A percentile compares a stretch with the other conserved stretches of the same genome.
These are phyloP conservation scores for Trachemys scripta DNA, from an alignment of 2,113 vertebrate species.

Conservation along the genomic window DNA sequence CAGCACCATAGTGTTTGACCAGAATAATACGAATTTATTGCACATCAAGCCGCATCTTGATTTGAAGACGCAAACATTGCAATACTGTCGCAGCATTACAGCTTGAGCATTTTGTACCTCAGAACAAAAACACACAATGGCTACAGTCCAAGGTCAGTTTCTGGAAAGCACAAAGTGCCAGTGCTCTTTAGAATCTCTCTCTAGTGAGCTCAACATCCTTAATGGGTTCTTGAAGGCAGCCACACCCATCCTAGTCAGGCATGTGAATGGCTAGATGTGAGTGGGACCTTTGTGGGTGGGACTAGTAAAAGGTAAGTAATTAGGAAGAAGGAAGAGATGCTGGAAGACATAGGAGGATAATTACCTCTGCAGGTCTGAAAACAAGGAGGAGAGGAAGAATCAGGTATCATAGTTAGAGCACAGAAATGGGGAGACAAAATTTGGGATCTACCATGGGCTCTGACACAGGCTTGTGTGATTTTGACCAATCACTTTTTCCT, in stretches of 20 bases:
- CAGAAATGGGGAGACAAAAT: neutral
- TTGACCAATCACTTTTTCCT: neutral
- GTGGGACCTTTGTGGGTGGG: neutral
- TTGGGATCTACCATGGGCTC: neutral
- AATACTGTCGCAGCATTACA: neutral
- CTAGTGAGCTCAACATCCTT: neutral
- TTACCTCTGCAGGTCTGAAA: neutral
- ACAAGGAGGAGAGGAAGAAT: neutral
- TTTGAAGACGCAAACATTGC: neutral
- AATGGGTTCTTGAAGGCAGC: neutral
- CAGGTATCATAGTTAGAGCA: neutral
- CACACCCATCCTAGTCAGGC: neutral
- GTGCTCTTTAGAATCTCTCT: neutral
- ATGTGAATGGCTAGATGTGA: neutral
- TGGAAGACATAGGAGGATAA: neutral
- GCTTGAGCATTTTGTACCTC: neutral
- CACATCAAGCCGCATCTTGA: neutral
- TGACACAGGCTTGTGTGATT: neutral
- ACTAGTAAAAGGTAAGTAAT: neutral
- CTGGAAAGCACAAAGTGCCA: neutral
- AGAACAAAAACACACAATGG: neutral
- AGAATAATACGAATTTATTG: neutral
- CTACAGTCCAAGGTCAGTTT: neutral
- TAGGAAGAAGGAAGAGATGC: neutral
- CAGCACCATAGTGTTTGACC: neutral